These are phyloP conservation scores for Leiothrix lutea DNA, from an alignment of 2,113 vertebrate species.

Conservation along the genomic window DNA sequence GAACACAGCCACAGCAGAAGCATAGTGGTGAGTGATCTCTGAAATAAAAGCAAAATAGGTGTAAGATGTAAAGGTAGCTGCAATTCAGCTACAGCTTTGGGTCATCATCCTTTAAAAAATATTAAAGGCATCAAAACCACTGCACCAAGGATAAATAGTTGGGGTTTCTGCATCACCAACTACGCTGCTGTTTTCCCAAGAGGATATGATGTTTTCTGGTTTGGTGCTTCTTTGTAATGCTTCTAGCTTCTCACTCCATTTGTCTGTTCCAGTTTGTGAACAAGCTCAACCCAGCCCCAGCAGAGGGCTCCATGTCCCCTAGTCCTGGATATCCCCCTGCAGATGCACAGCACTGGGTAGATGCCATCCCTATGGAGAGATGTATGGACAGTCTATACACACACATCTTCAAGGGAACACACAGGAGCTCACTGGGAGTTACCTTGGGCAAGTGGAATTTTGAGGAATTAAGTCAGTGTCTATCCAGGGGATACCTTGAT, in stretches of 20 bases:
- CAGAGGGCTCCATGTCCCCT: rapidly evolving
- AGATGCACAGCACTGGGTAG: neutral
- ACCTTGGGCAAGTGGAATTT: neutral
- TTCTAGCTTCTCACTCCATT: neutral
- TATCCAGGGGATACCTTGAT: neutral
- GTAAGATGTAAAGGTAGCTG: neutral
- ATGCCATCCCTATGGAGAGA: rapidly evolving
- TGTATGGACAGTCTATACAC: rapidly evolving
- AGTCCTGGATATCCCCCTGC: neutral
- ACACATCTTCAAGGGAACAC: neutral
- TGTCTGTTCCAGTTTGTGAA: neutral
- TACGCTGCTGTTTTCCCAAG: neutral
- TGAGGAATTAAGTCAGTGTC: neutral
- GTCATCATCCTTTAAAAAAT: neutral
- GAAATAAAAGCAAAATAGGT: neutral
- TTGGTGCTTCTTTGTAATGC: neutral
- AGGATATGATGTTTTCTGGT: neutral
- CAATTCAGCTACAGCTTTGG: neutral
- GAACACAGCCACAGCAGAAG: neutral
- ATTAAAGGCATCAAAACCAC: neutral
- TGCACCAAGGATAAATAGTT: neutral
- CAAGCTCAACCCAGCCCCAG: neutral
- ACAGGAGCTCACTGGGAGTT: neutral
- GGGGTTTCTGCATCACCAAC: neutral
- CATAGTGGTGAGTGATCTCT: neutral